Evolutionary conservation across 2,113 vertebrate genomes (phyloP).

Genomic region (Pteruthius melanotis): DNA sequence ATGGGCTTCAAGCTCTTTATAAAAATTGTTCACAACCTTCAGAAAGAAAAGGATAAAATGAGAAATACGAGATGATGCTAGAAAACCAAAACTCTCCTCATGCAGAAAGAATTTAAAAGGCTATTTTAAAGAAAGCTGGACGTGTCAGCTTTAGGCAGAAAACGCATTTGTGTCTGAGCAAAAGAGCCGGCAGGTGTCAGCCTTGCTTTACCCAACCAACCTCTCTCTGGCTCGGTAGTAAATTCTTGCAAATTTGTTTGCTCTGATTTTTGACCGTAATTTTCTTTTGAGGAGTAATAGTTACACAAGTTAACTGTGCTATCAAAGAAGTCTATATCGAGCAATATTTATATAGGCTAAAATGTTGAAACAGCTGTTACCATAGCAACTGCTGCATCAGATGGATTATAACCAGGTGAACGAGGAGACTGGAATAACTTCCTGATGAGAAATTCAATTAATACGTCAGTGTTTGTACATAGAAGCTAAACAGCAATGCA

Average conservation of each 20-base stretch:
- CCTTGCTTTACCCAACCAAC: conserved; percentile 63
- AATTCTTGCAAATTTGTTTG: not conserved
- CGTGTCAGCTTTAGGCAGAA: not conserved
- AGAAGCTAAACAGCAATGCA: not conserved
- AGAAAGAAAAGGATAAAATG: not conserved
- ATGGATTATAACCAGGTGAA: conserved; percentile 6
- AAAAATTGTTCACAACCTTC: not conserved
- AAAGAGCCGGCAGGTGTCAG: conserved; percentile 72
- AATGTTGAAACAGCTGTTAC: conserved; percentile 26
- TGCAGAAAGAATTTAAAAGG: not conserved
- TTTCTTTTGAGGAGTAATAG: conserved; percentile 18
- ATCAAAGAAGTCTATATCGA: not conserved
- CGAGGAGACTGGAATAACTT: conserved; percentile 7
- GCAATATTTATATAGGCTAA: not conserved
- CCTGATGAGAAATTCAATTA: conserved; percentile 34
- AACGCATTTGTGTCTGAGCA: not conserved
- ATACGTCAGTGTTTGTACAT: not conserved
- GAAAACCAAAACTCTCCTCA: not conserved
- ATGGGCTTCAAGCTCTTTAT: not conserved
- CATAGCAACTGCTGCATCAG: conserved; percentile 13
- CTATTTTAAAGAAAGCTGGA: not conserved
- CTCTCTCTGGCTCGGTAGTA: not conserved
- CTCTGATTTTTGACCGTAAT: not conserved
- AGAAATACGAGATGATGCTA: not conserved
- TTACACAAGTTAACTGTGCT: not conserved